Evolutionary conservation across 1,140 invertebrate species (phyloP).

Genomic region (Diachasmimorpha longicaudata): DNA sequence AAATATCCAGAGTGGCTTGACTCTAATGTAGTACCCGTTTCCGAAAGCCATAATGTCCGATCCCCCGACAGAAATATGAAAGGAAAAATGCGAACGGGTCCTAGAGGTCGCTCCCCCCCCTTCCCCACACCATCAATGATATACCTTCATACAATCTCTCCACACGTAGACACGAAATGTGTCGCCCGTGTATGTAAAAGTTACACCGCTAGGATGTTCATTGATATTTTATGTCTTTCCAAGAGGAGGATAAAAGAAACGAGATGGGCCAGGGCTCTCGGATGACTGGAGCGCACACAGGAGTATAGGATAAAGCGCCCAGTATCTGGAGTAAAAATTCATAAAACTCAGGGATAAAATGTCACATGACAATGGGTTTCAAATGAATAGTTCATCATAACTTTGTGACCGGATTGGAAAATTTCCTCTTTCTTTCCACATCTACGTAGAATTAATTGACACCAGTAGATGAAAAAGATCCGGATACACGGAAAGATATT

Average conservation of each 20-base stretch:
- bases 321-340: neutral
- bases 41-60: constrained; percentile 29
- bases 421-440: neutral
- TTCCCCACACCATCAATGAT: neutral
- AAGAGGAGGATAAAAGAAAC: constrained; percentile 7
- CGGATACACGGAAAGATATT: too few species aligned
- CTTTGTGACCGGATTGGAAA: neutral
- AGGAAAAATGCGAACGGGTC: constrained; percentile 23
- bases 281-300: neutral
- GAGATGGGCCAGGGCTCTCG: neutral
- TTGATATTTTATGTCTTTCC: constrained; percentile 25
- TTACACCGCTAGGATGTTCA: constrained; percentile 12
- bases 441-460: neutral
- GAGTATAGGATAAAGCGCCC: neutral
- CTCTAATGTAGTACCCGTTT: constrained; percentile 29
- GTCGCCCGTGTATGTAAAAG: constrained; percentile 9
- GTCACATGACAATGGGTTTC: neutral
- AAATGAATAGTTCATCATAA: neutral
- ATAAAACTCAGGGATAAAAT: neutral
- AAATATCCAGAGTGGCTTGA: constrained; percentile 25
- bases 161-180: neutral
- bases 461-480: too few species aligned
- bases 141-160: neutral
- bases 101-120: neutral
- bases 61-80: constrained; percentile 26